Conservation (phyloP, 2,797 vertebrate species). For the Megalops cyprinoides region DNA sequence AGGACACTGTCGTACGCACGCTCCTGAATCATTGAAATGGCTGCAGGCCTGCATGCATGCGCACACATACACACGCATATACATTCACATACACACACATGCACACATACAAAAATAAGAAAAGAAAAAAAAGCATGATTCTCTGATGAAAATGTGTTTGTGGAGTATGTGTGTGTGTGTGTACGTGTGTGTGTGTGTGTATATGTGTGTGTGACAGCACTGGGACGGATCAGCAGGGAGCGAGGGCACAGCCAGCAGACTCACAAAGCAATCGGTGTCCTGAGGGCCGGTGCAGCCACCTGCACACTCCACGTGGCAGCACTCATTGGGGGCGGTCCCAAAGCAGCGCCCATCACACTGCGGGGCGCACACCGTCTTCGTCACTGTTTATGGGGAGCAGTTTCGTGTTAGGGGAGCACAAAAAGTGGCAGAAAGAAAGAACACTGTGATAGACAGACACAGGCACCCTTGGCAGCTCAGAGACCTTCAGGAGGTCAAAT, state of each 20-base stretch:
- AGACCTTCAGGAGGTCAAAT: too few relatives aligned
- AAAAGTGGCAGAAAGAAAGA: slow-evolving; percentile 36
- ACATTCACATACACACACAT: slow-evolving; percentile 58
- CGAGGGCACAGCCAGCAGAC: slow-evolving; percentile 53
- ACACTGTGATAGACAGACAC: not conserved
- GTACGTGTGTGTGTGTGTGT: not conserved
- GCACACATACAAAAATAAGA: not conserved
- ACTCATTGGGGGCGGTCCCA: slow-evolving; percentile 87
- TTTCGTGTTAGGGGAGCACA: not conserved
- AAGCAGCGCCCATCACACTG: slow-evolving; percentile 96
- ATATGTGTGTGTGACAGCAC: not conserved
- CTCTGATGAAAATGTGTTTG: not conserved
- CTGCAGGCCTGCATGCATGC: slow-evolving; percentile 80
- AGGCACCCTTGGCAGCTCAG: too few relatives aligned
- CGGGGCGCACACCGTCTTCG: slow-evolving; percentile 91
- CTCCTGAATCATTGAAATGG: slow-evolving; percentile 90
- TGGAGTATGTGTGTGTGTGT: not conserved
- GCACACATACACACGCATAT: not conserved
- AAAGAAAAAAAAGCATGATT: not conserved
- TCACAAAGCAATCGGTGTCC: slow-evolving; percentile 88
- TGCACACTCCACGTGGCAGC: slow-evolving; percentile 93
- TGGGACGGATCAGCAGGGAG: not conserved
- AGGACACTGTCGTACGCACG: slow-evolving; percentile 89
- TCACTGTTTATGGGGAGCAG: slow-evolving; percentile 75
- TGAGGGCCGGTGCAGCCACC: slow-evolving; percentile 90